These are phyloP conservation scores for Lophotriccus pileatus DNA, from an alignment of 2,797 vertebrate genomes.

Conservation along the genomic window DNA sequence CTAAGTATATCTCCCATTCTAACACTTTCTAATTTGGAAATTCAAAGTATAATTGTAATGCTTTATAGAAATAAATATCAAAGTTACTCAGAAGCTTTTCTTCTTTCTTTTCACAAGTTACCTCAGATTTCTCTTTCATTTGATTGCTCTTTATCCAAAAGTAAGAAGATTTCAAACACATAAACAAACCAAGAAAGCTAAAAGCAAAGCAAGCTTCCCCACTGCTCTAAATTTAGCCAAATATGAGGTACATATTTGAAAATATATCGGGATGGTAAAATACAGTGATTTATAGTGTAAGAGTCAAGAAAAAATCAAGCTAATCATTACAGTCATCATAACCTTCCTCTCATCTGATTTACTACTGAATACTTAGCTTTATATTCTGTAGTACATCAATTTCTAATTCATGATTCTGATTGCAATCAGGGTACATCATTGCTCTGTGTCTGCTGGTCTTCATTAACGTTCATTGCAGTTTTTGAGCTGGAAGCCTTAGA, in stretches of 20 bases:
- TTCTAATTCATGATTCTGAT: constrained; percentile 46
- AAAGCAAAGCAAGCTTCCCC: neutral
- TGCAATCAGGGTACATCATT: constrained; percentile 50
- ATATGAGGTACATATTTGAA: neutral
- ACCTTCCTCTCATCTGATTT: neutral
- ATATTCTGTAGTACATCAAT: neutral
- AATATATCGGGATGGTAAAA: neutral
- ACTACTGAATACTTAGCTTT: neutral
- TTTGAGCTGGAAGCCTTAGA: neutral
- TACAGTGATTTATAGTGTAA: neutral
- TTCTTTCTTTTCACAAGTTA: neutral
- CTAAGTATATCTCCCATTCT: neutral
- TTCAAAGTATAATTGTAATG: neutral
- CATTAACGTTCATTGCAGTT: neutral
- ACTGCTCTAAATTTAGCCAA: neutral
- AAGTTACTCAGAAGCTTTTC: neutral
- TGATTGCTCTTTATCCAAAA: neutral
- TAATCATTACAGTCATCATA: constrained; percentile 30
- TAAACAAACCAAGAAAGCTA: neutral
- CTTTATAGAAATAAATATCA: neutral
- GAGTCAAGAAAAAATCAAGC: neutral
- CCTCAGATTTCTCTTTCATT: neutral
- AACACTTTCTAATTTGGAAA: neutral
- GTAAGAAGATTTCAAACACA: neutral
- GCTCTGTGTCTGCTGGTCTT: constrained; percentile 12